Base-by-base conservation (phyloP, 2,797 vertebrate genomes). In the Enteromius fasciolatus region DNA sequence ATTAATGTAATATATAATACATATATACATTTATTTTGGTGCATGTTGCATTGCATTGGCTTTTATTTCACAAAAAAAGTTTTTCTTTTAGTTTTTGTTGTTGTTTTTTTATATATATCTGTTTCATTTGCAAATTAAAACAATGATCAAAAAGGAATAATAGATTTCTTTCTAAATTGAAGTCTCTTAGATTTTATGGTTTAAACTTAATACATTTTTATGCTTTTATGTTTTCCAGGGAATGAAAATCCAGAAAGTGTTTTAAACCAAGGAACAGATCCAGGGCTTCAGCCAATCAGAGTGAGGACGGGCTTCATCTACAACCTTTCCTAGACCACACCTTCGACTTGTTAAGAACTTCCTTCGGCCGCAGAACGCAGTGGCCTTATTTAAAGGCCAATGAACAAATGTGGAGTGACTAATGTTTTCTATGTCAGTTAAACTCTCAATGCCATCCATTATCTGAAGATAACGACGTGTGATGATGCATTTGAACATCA, bases 211-310 rank as follows among this genome's bases (percentile, higher is more conserved):
- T 5, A 1, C 31, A 63, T 63, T 33, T 80, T 8, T 50, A 68
- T 83, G n/a, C 61, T 82, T 70, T 63, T 79, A 54, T 86, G 39
- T 84, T 87, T 87, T 81, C 66, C 46, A 90, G 89, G 74, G 74
- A 86, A 84, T 12, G 50, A 85, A 33, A 80, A 82, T 18, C 69
- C 86, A 82, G 87, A 83, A 75, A 59, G 31, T 33, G 33, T 82
- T 76, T 85, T 82, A 64, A 50, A 48, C 17, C 78, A 90, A 64
- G 89, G 88, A 25, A 88, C 87, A 3, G 89, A 91, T 79, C 91
- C 91, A 2, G 89, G 89, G 23, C 89, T 88, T n/a, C 89, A 90
- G 72, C 86, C 88, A 68, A 92, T 92, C 85, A 82, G 88, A 64
- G 86, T 90, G 36, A 80, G 83, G 77, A 87, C 87, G 14, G 86